Percentiles rank a stretch among this genome's conserved stretches.
phyloP scores from a whole-genome alignment of 2,888 invertebrate species.

The Nomada flava region DNA sequence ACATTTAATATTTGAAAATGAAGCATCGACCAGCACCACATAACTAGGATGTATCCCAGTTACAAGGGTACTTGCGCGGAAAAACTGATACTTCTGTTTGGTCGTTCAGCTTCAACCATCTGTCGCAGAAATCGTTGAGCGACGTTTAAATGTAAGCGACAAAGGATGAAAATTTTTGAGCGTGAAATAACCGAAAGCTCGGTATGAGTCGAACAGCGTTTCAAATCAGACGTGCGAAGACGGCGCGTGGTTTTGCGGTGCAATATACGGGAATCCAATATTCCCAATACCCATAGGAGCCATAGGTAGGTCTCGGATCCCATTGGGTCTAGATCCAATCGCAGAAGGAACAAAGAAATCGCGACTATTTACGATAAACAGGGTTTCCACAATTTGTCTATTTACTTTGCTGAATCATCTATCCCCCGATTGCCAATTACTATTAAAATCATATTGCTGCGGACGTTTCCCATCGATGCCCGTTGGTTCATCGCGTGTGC shows the following conservation, averaged over 20 bases:
- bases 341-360: conserved; percentile 12
- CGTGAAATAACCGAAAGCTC: conserved; percentile 23
- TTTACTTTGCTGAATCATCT: conserved; percentile 35
- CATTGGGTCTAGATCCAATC: conserved; percentile 45
- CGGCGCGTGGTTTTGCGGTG: conserved; percentile 24
- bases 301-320: not conserved
- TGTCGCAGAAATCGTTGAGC: not conserved
- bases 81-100: not conserved
- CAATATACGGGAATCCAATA: conserved; percentile 55
- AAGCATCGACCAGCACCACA: no score
- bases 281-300: conserved; percentile 36
- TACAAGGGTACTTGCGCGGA: not conserved
- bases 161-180: conserved; percentile 19
- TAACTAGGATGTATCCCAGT: not conserved
- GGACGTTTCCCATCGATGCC: not conserved
- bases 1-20: not conserved
- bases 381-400: conserved; percentile 1
- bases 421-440: conserved; percentile 12
- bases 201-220: not conserved
- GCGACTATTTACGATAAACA: conserved; percentile 24
- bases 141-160: conserved; percentile 13
- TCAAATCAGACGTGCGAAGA: conserved; percentile 8
- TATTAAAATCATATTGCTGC: not conserved
- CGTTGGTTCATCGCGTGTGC: no score
- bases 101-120: not conserved